Evolutionary conservation across 2,888 invertebrate genomes (phyloP).

Genomic region (Eremobia ochroleuca): DNA sequence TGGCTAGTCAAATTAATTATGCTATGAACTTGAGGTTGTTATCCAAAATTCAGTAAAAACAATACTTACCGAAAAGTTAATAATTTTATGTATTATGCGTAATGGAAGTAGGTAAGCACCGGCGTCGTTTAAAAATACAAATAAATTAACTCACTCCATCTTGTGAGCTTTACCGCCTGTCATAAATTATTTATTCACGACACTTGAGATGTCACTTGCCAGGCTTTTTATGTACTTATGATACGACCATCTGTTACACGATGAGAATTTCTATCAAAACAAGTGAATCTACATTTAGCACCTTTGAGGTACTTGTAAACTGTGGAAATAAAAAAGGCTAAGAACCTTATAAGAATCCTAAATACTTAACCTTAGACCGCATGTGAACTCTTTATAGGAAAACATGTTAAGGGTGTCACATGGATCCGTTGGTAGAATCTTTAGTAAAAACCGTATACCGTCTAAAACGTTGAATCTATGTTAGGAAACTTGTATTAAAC

Average conservation of each 20-base stretch:
- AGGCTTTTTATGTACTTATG: conserved; percentile 26
- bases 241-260: conserved; percentile 27
- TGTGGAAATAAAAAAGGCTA: not conserved
- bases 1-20: not conserved
- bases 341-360: not conserved
- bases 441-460: not conserved
- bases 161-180: conserved; percentile 29
- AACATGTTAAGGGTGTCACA: not conserved
- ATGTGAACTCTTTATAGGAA: not conserved
- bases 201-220: conserved; percentile 28
- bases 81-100: conserved; percentile 15
- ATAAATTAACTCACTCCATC: conserved; percentile 16
- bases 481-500: not conserved
- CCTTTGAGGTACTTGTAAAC: not conserved
- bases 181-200: conserved; percentile 34
- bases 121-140: conserved; percentile 23
- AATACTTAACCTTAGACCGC: not conserved
- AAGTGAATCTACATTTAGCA: not conserved
- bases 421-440: not conserved
- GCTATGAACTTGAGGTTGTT: not conserved
- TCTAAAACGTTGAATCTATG: not conserved
- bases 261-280: conserved; percentile 1
- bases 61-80: no score
- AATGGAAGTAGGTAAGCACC: conserved; percentile 7
- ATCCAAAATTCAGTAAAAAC: not conserved